Evolutionary conservation across 2,888 invertebrate species (phyloP), one percentile per base, ranked within the genome.

Genomic region (Spialia ferax): DNA sequence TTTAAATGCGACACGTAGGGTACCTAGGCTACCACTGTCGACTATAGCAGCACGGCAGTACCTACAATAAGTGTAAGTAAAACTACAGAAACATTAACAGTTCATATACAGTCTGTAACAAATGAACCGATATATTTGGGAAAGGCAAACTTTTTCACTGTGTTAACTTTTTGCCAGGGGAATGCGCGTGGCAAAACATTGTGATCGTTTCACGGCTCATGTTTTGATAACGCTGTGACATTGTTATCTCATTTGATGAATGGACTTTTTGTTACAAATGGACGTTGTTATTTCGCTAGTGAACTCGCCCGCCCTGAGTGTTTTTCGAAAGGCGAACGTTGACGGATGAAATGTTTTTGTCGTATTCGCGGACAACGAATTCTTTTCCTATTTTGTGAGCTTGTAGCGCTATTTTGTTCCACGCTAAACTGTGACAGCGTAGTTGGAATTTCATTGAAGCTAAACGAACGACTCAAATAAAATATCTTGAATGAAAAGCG

Each of bases 201-300:
- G 84, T 84, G 90, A 91, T 90, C 89, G 86, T 85, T 88, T 88
- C 86, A 83, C 89, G 86, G 87, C 85, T 86, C 87, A 85, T 89
- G 88, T 90, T 91, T 91, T 90, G 91, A 90, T 91, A 91, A 89
- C 89, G 88, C 88, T 88, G 84, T 88, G 89, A 90, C 90, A 87
- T 87, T 89, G 88, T 91, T 91, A 90, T 91, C 91, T 90, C 80
- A 84, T 89, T 87, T 89, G 91, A 91, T 89, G 89, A 91, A 91
- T 91, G 89, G 89, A 85, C 89, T 90, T 90, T 90, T 89, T 91
- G 90, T 90, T 86, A 87, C 87, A 87, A 91, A 90, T 89, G 89
- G 86, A 83, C 87, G 84, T 83, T 86, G 89, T 88, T 89, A 87
- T 89, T 89, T 86, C 80, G 84, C 84, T 87, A 85, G 86, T 88